A percentile compares a stretch with the other conserved stretches of the same genome.
Evolutionary conservation across 1,140 invertebrate species (phyloP).

Genomic region (Caenorhabditis brenneri): DNA sequence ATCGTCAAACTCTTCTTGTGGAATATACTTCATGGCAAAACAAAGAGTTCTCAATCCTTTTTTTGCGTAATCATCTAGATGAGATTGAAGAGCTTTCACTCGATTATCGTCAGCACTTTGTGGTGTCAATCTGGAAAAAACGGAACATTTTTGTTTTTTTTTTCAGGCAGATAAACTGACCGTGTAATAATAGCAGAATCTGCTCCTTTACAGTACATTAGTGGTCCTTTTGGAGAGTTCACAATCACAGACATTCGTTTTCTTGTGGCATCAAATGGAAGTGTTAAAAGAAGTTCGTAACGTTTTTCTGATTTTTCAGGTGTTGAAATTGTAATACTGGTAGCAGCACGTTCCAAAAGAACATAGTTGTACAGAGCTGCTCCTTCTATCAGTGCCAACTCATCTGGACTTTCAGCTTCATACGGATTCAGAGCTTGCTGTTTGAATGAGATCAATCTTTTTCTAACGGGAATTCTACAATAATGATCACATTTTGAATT

Average conservation of each 20-base stretch:
- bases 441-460: conserved; percentile 5
- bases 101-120: background rate
- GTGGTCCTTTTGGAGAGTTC: conserved; percentile 76
- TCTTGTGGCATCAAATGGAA: conserved; percentile 90
- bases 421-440: conserved; percentile 47
- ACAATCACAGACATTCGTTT: conserved; percentile 95
- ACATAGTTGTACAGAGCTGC: conserved; percentile 26
- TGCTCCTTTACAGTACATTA: conserved; percentile 85
- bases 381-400: conserved; percentile 72
- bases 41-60: conserved; percentile 81
- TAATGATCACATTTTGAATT: background rate
- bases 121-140: conserved; percentile 71
- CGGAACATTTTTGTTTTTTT: background rate
- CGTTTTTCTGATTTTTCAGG: conserved; percentile 82
- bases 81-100: conserved; percentile 77
- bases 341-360: conserved; percentile 37
- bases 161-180: background rate
- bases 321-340: conserved; percentile 93
- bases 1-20: conserved; percentile 74
- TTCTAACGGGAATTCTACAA: background rate
- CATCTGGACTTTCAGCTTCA: conserved; percentile 71
- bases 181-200: conserved; percentile 74
- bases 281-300: conserved; percentile 78
- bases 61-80: conserved; percentile 85
- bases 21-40: conserved; percentile 82